Conservation (phyloP, 1,140 invertebrate species). For the Drosophila yakuba region DNA sequence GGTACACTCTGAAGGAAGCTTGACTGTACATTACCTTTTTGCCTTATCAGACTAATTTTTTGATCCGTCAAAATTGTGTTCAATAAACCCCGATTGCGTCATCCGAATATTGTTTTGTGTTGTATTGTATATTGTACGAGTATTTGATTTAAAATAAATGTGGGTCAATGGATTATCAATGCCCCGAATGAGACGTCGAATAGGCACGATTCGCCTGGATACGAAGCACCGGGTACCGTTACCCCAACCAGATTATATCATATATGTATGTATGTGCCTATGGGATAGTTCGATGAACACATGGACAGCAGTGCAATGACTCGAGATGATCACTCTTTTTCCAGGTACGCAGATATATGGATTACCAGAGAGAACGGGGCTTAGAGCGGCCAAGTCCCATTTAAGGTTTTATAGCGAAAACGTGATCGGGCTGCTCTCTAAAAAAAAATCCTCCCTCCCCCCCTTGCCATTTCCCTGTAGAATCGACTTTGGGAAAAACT, state of each 20-base stretch:
- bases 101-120: slow-evolving; percentile 34
- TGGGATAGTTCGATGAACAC: slow-evolving; percentile 41
- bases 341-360: slow-evolving; percentile 10
- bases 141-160: slow-evolving; percentile 36
- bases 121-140: slow-evolving; percentile 5
- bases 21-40: slow-evolving; percentile 11
- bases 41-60: slow-evolving; percentile 21
- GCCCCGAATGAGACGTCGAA: slow-evolving; percentile 11
- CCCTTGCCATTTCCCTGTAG: not conserved
- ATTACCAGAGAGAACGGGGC: not conserved
- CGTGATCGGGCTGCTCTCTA: slow-evolving; percentile 47
- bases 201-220: not conserved
- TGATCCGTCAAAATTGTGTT: slow-evolving; percentile 24
- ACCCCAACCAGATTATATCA: not conserved
- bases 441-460: not conserved
- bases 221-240: slow-evolving; percentile 4
- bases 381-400: slow-evolving; percentile 8
- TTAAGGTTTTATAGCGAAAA: slow-evolving; percentile 52
- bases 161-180: slow-evolving; percentile 57
- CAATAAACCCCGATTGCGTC: slow-evolving; percentile 40
- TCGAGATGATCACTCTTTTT: slow-evolving; percentile 34
- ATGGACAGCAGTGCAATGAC: slow-evolving; percentile 47
- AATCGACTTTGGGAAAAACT: slow-evolving; percentile 21
- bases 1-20: not conserved
- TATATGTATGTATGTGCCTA: not conserved